phyloP scores from a whole-genome alignment of 1,140 invertebrate species.

The Papilio xuthus region DNA sequence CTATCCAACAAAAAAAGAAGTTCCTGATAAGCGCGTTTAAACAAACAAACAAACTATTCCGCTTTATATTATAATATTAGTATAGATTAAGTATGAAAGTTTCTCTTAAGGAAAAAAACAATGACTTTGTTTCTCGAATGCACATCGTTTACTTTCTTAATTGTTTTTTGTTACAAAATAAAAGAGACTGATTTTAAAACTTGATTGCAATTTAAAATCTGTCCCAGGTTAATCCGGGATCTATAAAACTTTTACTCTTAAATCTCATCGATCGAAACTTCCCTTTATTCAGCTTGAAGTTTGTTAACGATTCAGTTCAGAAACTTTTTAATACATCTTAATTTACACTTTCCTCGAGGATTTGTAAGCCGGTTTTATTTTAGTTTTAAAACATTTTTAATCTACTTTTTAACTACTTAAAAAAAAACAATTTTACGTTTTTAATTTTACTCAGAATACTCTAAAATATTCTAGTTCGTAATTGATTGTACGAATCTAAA shows the following conservation, averaged over 20 bases:
- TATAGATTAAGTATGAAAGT: too few relatives aligned
- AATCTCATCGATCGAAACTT: constrained; percentile 27
- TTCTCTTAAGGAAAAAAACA: neutral
- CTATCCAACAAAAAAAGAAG: too few relatives aligned
- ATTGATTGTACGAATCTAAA: neutral
- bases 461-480: neutral
- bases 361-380: constrained; percentile 19
- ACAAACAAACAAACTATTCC: too few relatives aligned
- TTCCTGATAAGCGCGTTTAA: too few relatives aligned
- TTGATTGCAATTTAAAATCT: constrained; percentile 10
- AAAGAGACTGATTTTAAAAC: neutral
- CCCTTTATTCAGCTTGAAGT: constrained; percentile 3
- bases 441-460: neutral
- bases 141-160: neutral
- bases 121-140: constrained; percentile 9
- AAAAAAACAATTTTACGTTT: neutral
- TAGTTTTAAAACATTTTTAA: constrained; percentile 9
- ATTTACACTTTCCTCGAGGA: constrained; percentile 17
- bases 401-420: constrained; percentile 7
- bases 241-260: constrained; percentile 25
- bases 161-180: neutral
- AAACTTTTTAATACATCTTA: constrained; percentile 33
- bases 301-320: constrained; percentile 22
- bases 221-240: constrained; percentile 3
- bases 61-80: too few relatives aligned